Conservation (phyloP, 2,797 vertebrate species). For the Cercopithecus hamlyni region DNA sequence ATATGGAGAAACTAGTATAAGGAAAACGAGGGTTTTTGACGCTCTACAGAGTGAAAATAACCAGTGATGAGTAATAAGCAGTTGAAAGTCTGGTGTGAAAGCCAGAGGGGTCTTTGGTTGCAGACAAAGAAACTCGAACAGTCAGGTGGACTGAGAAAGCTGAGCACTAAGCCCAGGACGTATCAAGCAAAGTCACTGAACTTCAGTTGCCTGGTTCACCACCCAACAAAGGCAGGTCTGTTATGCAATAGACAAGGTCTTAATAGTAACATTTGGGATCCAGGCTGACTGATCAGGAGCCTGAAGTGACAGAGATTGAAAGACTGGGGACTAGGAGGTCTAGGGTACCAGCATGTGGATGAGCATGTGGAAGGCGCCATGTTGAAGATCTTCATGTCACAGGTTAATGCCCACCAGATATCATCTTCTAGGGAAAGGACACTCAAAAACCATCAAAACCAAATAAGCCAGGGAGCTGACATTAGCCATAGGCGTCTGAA, state of each 20-base stretch:
- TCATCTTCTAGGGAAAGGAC: neutral
- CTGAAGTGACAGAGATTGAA: neutral
- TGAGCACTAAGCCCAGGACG: neutral
- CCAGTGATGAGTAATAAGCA: neutral
- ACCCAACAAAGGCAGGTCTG: neutral
- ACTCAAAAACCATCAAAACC: neutral
- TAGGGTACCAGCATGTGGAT: neutral
- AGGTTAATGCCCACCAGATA: neutral
- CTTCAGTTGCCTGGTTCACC: neutral
- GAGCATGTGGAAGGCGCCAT: rapidly evolving
- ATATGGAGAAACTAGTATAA: neutral
- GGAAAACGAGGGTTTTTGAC: constrained; percentile 37
- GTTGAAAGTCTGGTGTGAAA: constrained; percentile 41
- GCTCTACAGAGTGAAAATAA: constrained; percentile 36
- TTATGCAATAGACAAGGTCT: neutral
- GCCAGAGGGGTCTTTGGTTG: constrained; percentile 42
- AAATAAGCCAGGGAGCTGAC: neutral
- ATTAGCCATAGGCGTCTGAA: neutral
- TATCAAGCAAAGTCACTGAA: neutral
- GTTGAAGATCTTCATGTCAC: neutral
- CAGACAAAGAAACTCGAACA: neutral
- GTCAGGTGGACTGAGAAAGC: neutral
- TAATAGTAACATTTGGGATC: neutral
- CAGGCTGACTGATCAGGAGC: neutral
- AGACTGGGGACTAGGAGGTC: neutral